Percentiles rank a stretch among this genome's conserved stretches.
These are phyloP conservation scores for Nemotelus nigrinus DNA, from an alignment of 2,888 invertebrate genomes.

Conservation along the genomic window DNA sequence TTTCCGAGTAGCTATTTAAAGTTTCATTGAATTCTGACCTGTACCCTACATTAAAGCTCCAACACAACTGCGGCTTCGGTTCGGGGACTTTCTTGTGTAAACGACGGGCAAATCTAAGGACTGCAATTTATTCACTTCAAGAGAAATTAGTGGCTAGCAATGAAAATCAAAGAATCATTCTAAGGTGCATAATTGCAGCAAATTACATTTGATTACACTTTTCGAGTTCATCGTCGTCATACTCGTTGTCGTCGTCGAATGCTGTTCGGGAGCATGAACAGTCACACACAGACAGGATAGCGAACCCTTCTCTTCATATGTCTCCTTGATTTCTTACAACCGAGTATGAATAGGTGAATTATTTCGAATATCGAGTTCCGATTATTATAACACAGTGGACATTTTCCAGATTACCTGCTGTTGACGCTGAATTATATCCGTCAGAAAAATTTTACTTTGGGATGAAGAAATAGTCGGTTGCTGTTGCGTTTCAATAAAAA, in stretches of 20 bases:
- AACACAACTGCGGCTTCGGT: neutral
- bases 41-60: neutral
- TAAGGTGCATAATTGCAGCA: conserved; percentile 47
- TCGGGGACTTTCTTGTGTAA: neutral
- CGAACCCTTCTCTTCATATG: too few relatives aligned
- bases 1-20: conserved; percentile 25
- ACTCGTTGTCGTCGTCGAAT: conserved; percentile 31
- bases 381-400: too few relatives aligned
- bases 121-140: conserved; percentile 35
- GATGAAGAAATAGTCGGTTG: too few relatives aligned
- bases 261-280: conserved; percentile 24
- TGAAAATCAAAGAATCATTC: conserved; percentile 44
- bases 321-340: too few relatives aligned
- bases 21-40: conserved; percentile 22
- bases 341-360: too few relatives aligned
- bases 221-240: conserved; percentile 32
- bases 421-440: too few relatives aligned
- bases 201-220: conserved; percentile 48
- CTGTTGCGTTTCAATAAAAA: too few relatives aligned
- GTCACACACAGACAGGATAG: too few relatives aligned
- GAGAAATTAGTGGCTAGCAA: conserved; percentile 45
- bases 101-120: neutral
- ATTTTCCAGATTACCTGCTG: too few relatives aligned
- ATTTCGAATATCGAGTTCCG: too few relatives aligned
- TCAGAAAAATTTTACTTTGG: too few relatives aligned